phyloP scores from a whole-genome alignment of 2,888 invertebrate genomes.

The Synergus itoensis region DNA sequence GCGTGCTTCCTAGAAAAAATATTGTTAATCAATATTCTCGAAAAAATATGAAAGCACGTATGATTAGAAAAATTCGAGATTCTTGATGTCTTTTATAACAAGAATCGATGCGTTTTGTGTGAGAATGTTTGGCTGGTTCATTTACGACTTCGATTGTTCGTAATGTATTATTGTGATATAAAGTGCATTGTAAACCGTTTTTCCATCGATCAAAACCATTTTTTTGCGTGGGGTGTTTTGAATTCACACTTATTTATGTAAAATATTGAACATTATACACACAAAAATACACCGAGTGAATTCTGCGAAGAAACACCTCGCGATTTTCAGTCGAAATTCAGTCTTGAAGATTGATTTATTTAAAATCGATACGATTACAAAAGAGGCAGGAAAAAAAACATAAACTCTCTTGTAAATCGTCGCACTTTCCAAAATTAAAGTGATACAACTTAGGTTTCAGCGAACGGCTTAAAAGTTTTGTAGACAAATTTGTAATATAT shows the following conservation, averaged over 20 bases:
- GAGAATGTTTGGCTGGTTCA: constrained; percentile 36
- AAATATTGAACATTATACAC: constrained; percentile 8
- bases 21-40: not conserved
- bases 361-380: constrained; percentile 24
- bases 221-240: constrained; percentile 16
- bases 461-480: constrained; percentile 8
- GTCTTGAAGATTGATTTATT: constrained; percentile 25
- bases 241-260: constrained; percentile 28
- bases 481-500: not conserved
- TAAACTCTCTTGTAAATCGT: not conserved
- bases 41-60: not conserved
- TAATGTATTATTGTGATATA: constrained; percentile 46
- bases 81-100: constrained; percentile 29
- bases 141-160: not conserved
- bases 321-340: constrained; percentile 13
- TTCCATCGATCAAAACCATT: constrained; percentile 9
- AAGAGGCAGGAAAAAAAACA: constrained; percentile 29
- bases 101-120: constrained; percentile 18
- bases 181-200: constrained; percentile 55
- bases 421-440: not conserved
- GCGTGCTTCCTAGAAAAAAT: not conserved
- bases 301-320: constrained; percentile 7
- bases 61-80: not conserved
- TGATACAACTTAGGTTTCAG: not conserved
- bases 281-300: constrained; percentile 7